Evolutionary conservation across 1,140 invertebrate species (phyloP).

Genomic region (Cecropterus lyciades): DNA sequence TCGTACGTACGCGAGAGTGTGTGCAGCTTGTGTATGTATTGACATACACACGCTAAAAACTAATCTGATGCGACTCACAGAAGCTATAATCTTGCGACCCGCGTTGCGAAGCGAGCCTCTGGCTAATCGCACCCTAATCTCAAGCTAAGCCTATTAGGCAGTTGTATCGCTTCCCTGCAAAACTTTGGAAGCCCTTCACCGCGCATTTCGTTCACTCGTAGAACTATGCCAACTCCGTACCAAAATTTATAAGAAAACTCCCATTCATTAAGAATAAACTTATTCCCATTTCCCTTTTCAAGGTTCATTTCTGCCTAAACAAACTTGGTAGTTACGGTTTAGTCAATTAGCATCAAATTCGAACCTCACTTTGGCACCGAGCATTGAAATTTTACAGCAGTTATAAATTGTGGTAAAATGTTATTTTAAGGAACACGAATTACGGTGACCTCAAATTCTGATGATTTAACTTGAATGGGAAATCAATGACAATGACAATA

Average conservation of each 20-base stretch:
- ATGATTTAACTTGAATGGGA: too few species aligned
- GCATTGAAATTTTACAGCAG: slow-evolving; percentile 71
- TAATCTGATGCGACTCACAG: slow-evolving; percentile 65
- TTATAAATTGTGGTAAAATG: too few species aligned
- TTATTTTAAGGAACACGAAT: slow-evolving; percentile 20
- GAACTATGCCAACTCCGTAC: slow-evolving; percentile 58
- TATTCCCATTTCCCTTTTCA: slow-evolving; percentile 17
- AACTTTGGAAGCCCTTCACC: slow-evolving; percentile 79
- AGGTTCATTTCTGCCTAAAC: slow-evolving; percentile 25
- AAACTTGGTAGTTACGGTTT: not conserved
- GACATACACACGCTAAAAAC: slow-evolving; percentile 39
- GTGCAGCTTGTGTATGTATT: too few species aligned
- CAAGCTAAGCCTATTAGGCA: slow-evolving; percentile 80
- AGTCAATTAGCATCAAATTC: slow-evolving; percentile 14
- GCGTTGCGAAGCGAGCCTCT: slow-evolving; percentile 59
- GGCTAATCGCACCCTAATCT: slow-evolving; percentile 81
- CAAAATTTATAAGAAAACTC: slow-evolving; percentile 32
- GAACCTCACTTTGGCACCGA: slow-evolving; percentile 54
- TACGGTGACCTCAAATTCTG: slow-evolving; percentile 45
- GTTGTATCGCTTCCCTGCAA: slow-evolving; percentile 81
- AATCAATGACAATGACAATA: too few species aligned
- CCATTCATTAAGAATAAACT: slow-evolving; percentile 25
- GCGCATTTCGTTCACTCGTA: slow-evolving; percentile 63
- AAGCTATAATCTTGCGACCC: slow-evolving; percentile 69
- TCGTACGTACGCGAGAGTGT: slow-evolving; percentile 10